Conservation (phyloP, 1,140 invertebrate species). For the Bombus vancouverensis region DNA sequence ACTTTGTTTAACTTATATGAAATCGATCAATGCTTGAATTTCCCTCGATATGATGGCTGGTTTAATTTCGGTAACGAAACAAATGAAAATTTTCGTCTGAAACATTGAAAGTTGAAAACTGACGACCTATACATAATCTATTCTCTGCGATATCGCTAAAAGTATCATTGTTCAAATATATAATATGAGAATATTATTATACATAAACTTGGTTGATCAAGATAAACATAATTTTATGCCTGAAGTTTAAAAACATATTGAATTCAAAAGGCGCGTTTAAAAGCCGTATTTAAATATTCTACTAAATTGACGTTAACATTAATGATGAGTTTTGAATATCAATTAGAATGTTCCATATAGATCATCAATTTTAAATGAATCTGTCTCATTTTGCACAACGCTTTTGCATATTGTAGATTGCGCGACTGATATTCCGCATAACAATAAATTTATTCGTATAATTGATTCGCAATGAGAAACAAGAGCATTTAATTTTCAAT, state of each 20-base stretch:
- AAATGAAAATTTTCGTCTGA: not conserved
- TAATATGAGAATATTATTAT: too few relatives aligned
- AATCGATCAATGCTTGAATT: not conserved
- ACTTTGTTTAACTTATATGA: not conserved
- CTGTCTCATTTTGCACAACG: not conserved
- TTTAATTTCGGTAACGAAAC: not conserved
- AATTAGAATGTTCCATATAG: not conserved
- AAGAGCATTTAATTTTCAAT: constrained; percentile 33
- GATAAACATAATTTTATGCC: not conserved
- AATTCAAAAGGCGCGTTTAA: not conserved
- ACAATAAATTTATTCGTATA: constrained; percentile 28
- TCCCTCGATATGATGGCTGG: too few relatives aligned
- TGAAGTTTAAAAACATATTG: not conserved
- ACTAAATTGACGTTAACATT: not conserved
- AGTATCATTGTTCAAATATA: too few relatives aligned
- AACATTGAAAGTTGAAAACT: not conserved
- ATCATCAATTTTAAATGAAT: constrained; percentile 19
- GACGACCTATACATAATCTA: not conserved
- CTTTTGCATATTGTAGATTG: constrained; percentile 23
- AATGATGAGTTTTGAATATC: not conserved
- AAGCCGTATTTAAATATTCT: not conserved
- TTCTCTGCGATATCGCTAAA: not conserved
- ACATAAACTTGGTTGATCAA: not conserved
- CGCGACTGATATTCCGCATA: not conserved
- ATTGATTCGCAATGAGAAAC: not conserved